Evolutionary conservation across 2,888 invertebrate genomes (phyloP).

Genomic region (Drosophila barbarae): DNA sequence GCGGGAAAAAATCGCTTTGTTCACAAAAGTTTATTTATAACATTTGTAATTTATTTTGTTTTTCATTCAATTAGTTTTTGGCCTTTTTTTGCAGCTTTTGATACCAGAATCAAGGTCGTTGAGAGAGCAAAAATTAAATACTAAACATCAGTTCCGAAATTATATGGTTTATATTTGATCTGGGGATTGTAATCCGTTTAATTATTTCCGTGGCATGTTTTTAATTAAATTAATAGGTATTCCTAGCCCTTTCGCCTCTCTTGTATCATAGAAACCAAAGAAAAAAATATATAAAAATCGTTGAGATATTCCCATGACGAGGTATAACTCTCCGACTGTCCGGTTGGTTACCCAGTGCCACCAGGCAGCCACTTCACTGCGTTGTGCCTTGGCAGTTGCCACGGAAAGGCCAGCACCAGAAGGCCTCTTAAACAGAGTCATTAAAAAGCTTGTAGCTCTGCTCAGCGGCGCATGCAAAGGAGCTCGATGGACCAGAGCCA

Average conservation of each 20-base stretch:
- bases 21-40: constrained; percentile 52
- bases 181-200: not conserved
- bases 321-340: not conserved
- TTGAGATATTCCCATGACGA: constrained; percentile 7
- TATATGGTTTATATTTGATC: not conserved
- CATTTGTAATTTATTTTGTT: constrained; percentile 15
- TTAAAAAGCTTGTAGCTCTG: constrained; percentile 51
- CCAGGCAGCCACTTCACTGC: constrained; percentile 5
- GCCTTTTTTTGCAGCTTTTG: constrained; percentile 47
- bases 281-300: not conserved
- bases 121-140: constrained; percentile 12
- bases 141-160: too few relatives aligned
- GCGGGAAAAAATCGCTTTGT: constrained; percentile 1
- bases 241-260: not conserved
- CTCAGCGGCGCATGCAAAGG: constrained; percentile 58
- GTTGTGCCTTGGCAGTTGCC: constrained; percentile 7
- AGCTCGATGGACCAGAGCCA: constrained; percentile 14
- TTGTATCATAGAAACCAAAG: not conserved
- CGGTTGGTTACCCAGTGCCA: constrained; percentile 5
- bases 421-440: constrained; percentile 53
- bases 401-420: constrained; percentile 14
- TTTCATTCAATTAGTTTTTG: constrained; percentile 8
- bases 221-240: not conserved
- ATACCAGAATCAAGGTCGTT: constrained; percentile 57
- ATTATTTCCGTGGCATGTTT: not conserved